phyloP scores from a whole-genome alignment of 1,140 invertebrate genomes.

The Chrysomallon squamiferum region DNA sequence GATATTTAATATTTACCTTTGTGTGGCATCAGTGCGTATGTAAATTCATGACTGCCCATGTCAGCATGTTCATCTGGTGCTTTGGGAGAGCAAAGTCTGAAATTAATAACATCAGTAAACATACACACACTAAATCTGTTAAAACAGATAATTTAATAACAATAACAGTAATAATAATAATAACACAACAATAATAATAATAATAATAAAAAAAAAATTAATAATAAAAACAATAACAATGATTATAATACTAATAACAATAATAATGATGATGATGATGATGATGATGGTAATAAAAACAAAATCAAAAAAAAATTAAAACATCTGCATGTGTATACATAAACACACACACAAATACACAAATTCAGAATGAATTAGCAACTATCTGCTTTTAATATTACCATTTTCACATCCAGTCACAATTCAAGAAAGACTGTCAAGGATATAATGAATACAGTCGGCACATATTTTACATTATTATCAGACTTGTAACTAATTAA shows the following conservation, averaged over 20 bases:
- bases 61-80: slow-evolving; percentile 66
- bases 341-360: no score
- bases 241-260: not conserved
- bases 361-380: not conserved
- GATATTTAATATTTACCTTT: slow-evolving; percentile 59
- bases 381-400: no score
- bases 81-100: slow-evolving; percentile 65
- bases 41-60: slow-evolving; percentile 66
- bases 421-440: no score
- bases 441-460: no score
- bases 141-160: not conserved
- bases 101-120: not conserved
- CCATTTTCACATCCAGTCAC: no score
- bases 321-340: no score
- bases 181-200: not conserved
- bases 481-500: no score
- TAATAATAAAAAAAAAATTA: not conserved
- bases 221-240: not conserved
- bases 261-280: not conserved
- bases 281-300: no score
- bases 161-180: not conserved
- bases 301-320: no score
- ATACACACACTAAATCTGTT: not conserved
- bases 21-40: slow-evolving; percentile 68
- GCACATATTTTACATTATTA: no score